These are phyloP conservation scores for Chirona hameri DNA, from an alignment of 2,888 invertebrate genomes.

Conservation along the genomic window DNA sequence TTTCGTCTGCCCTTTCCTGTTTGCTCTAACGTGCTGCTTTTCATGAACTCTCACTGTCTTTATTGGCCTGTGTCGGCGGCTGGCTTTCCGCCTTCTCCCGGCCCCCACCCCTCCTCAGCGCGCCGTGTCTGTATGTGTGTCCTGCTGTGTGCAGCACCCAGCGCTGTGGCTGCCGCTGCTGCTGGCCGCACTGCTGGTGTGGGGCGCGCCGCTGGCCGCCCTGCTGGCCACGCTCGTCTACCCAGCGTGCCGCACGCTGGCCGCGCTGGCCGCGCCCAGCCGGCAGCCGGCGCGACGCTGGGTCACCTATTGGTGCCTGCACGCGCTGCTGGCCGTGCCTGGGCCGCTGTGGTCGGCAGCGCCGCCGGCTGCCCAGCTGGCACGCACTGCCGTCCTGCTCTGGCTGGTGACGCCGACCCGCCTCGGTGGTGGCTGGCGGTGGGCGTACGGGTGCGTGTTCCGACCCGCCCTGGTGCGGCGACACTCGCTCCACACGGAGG, in stretches of 20 bases:
- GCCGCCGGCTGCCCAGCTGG: neutral
- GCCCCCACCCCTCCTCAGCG: too few species aligned
- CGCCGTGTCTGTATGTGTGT: neutral
- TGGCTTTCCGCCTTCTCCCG: too few species aligned
- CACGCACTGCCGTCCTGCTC: neutral
- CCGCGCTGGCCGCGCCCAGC: neutral
- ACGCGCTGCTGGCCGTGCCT: slow-evolving; percentile 22
- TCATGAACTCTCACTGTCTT: neutral
- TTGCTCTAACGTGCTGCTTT: neutral
- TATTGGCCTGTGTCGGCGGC: neutral
- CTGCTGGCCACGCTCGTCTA: neutral
- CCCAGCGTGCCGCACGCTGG: neutral
- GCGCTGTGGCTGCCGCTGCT: neutral
- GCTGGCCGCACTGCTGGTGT: neutral
- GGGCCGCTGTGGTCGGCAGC: neutral
- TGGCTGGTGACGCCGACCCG: slow-evolving; percentile 4
- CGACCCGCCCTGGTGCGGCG: slow-evolving; percentile 1
- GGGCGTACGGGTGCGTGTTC: neutral
- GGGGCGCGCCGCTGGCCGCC: neutral
- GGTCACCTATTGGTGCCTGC: slow-evolving; percentile 12
- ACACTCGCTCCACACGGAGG: neutral
- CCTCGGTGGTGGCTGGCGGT: slow-evolving; percentile 14
- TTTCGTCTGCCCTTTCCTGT: too few species aligned
- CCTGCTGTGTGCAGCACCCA: neutral
- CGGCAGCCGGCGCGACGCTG: slow-evolving; percentile 23